Evolutionary conservation across 2,113 vertebrate genomes (phyloP), one percentile per base, ranked within the genome.

Genomic region (Hippolais icterina): DNA sequence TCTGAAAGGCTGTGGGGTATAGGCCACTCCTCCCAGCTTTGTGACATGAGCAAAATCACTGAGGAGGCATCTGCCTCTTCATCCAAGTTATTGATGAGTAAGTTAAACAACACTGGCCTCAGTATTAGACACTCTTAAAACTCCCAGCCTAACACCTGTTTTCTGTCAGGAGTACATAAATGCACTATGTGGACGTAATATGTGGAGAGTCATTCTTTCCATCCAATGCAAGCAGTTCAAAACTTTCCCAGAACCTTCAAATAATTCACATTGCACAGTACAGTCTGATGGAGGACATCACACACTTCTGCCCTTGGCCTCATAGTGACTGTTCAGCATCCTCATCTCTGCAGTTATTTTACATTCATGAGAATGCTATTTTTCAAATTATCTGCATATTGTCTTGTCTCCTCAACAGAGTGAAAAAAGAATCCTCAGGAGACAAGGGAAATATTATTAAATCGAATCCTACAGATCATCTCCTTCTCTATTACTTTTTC

Each of bases 321-420:
- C 49, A 60, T 15, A 56, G 52, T 3, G 31, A 23, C 83, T 81
- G 46, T 46, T 95, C 94, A 93, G 75, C 69, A 86, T 42, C 60
- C 54, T 93, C 76, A 25, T 71, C 53, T 68, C 24, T 23, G 83
- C 76, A 88, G 88, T 87, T 42, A 91, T 95, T 97, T 97, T 89
- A 95, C 64, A 85, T 74, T 86, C 39, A 87, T 81, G 53, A 95
- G 78, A 97, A 95, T 21, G 24, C 22, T 93, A 52, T 77, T 83
- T 78, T 77, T 89, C 92, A 96, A 95, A 76, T 57, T 93, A 97
- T 70, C 86, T 96, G 70, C 52, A 90, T 72, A 96, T 87, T 42
- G 42, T 61, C 76, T 82, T 65, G 14, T 44, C 68, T 74, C 69
- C 94, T 94, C 14, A 12, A 83, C 41, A 91, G 33, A 92, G 59